These are phyloP conservation scores for Volucella bombylans DNA, from an alignment of 2,888 invertebrate genomes.

Conservation along the genomic window DNA sequence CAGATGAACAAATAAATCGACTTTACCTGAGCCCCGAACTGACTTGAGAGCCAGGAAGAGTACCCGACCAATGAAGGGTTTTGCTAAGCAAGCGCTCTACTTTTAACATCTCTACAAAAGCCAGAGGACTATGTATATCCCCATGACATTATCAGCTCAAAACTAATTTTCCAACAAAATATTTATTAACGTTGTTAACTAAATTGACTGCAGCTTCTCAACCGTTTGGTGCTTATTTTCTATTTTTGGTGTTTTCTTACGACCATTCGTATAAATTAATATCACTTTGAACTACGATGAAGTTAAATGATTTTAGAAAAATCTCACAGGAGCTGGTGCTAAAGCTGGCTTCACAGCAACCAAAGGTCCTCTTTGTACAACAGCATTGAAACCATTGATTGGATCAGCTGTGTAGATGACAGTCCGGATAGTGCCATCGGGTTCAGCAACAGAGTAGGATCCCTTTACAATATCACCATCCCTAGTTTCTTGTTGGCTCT, in stretches of 20 bases:
- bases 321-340: conserved; percentile 52
- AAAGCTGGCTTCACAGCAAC: conserved; percentile 50
- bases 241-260: conserved; percentile 49
- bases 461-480: conserved; percentile 85
- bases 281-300: conserved; percentile 39
- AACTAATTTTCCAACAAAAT: conserved; percentile 1
- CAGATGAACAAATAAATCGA: no score
- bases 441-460: conserved; percentile 79
- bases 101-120: no score
- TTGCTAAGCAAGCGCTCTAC: no score
- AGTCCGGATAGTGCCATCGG: conserved; percentile 79
- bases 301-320: conserved; percentile 25
- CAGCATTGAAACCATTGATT: conserved; percentile 80
- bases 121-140: no score
- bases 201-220: background rate
- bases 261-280: conserved; percentile 46
- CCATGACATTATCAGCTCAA: no score
- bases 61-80: no score
- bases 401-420: conserved; percentile 80
- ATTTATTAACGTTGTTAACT: conserved; percentile 20
- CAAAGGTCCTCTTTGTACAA: conserved; percentile 85
- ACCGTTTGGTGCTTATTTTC: conserved; percentile 22
- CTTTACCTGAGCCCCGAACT: no score
- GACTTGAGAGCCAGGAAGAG: no score
- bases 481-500: conserved; percentile 84